phyloP scores from a whole-genome alignment of 2,113 vertebrate species.

The Lamprotornis superbus region DNA sequence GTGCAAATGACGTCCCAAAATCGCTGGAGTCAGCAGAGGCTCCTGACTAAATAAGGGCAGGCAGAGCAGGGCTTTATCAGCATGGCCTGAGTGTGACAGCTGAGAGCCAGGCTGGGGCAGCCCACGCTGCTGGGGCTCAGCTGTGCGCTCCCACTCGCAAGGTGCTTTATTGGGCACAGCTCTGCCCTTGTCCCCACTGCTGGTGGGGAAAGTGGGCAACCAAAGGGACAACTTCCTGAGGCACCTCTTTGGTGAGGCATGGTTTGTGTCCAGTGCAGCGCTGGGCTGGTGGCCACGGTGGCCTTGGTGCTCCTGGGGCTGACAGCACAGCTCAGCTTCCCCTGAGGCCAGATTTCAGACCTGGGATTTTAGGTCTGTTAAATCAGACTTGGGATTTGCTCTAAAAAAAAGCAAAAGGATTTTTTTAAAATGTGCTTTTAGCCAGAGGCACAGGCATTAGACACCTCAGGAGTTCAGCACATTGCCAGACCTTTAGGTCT shows the following conservation, averaged over 20 bases:
- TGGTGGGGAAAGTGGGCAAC: neutral
- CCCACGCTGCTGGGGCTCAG: neutral
- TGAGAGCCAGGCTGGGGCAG: conserved; percentile 58
- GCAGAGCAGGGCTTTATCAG: conserved; percentile 79
- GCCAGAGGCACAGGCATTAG: neutral
- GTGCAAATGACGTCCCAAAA: conserved; percentile 83
- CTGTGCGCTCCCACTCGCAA: accelerated
- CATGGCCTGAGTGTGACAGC: conserved; percentile 77
- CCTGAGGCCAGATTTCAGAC: neutral
- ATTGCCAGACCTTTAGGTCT: neutral
- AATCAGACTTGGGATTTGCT: neutral
- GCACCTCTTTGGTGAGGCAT: neutral
- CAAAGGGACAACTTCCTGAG: neutral
- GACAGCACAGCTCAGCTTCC: neutral
- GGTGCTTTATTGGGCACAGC: neutral
- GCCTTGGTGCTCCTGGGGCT: accelerated
- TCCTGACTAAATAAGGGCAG: conserved; percentile 90
- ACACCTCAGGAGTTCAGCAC: neutral
- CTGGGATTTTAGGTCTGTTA: neutral
- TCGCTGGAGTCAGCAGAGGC: conserved; percentile 77
- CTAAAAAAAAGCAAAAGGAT: neutral
- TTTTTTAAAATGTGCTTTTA: neutral
- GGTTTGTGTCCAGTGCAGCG: neutral
- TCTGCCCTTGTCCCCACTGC: neutral
- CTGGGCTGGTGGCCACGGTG: neutral